Evolutionary conservation across 2,113 vertebrate genomes (phyloP).

Genomic region (Myrmecophaga tridactyla): DNA sequence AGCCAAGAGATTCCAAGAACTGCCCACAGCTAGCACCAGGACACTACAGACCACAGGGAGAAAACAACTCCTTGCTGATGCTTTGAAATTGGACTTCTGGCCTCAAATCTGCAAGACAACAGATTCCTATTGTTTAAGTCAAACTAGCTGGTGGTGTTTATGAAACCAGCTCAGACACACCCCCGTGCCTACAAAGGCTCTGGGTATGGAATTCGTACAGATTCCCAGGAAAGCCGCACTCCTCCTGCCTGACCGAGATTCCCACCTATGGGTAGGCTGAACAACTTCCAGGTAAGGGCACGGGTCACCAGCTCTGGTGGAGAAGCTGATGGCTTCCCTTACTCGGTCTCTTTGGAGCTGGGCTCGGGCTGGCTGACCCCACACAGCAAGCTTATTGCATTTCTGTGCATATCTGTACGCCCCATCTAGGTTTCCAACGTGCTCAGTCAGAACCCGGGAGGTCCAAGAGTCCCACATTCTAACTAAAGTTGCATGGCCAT

Average conservation of each 20-base stretch:
- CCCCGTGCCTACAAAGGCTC: neutral
- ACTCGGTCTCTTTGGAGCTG: constrained; percentile 92
- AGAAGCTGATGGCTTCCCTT: constrained; percentile 95
- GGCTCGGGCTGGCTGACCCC: constrained; percentile 92
- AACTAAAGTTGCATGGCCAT: neutral
- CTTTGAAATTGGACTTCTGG: too few relatives aligned
- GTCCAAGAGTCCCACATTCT: neutral
- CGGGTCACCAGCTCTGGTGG: constrained; percentile 91
- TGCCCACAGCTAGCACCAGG: too few relatives aligned
- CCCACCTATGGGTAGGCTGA: constrained; percentile 83
- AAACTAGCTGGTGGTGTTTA: too few relatives aligned
- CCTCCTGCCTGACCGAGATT: neutral
- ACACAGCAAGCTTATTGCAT: constrained; percentile 91
- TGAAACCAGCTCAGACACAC: too few relatives aligned
- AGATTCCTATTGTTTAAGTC: too few relatives aligned
- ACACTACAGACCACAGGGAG: too few relatives aligned
- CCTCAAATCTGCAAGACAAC: too few relatives aligned
- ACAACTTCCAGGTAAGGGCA: constrained; percentile 93
- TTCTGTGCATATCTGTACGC: constrained; percentile 94
- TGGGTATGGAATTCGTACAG: neutral
- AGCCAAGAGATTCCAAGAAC: too few relatives aligned
- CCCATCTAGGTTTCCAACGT: constrained; percentile 91
- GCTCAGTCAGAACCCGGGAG: constrained; percentile 91
- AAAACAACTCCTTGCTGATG: too few relatives aligned
- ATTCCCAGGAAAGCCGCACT: neutral